These are phyloP conservation scores for Perizoma flavofasciatum DNA, from an alignment of 2,888 invertebrate genomes.

Conservation along the genomic window DNA sequence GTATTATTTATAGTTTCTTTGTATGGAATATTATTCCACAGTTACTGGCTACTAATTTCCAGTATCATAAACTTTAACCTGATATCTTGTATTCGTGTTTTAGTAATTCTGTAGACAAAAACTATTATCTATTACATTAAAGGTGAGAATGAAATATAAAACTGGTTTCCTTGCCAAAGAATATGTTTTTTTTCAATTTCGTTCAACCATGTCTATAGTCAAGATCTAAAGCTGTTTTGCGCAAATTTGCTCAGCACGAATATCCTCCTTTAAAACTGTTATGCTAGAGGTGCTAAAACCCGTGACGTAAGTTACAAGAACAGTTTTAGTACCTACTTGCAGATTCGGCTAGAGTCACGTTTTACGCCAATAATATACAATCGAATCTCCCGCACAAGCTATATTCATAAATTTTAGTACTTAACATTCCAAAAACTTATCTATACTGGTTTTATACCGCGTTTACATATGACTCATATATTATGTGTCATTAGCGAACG, in stretches of 20 bases:
- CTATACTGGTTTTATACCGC: conserved; percentile 26
- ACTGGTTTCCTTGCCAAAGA: background rate
- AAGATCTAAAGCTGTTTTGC: conserved; percentile 2
- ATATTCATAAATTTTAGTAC: conserved; percentile 55
- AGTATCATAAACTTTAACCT: too few species aligned
- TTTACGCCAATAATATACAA: conserved; percentile 52
- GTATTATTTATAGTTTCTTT: too few species aligned
- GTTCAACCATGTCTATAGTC: conserved; percentile 2
- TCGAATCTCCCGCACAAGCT: conserved; percentile 42
- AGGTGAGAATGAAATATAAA: too few species aligned
- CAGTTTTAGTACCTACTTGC: conserved; percentile 26
- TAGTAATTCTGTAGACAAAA: too few species aligned
- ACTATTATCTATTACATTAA: too few species aligned
- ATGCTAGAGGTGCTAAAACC: conserved; percentile 22
- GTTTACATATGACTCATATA: conserved; percentile 9
- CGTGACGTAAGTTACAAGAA: conserved; percentile 28
- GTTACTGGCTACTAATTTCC: too few species aligned
- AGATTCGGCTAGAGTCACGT: conserved; percentile 54
- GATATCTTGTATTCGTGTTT: too few species aligned
- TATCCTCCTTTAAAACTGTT: conserved; percentile 18
- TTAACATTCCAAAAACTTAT: conserved; percentile 45
- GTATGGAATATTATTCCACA: too few species aligned
- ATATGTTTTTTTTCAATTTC: conserved; percentile 10
- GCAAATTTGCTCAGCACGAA: conserved; percentile 29
- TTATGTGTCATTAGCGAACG: too few species aligned